These are phyloP conservation scores for Callithrix jacchus DNA, from an alignment of 2,113 vertebrate genomes.

Conservation along the genomic window DNA sequence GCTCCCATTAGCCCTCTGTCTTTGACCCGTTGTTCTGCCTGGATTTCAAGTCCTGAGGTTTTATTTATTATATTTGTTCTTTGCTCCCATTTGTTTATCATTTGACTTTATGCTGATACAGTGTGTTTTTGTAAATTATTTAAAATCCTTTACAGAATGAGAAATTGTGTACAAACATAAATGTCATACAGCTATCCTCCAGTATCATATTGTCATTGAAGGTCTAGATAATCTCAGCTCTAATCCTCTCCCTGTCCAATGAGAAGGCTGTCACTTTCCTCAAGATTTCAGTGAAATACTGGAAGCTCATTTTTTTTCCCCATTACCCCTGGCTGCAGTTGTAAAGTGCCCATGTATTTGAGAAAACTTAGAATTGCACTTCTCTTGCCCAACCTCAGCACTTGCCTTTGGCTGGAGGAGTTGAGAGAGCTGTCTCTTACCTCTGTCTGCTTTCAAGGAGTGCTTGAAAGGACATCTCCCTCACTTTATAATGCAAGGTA, in stretches of 20 bases:
- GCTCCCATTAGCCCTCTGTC: not conserved
- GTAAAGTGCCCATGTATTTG: not conserved
- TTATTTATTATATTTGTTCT: not conserved
- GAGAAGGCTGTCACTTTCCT: not conserved
- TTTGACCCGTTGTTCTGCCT: not conserved
- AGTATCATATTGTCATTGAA: too few relatives aligned
- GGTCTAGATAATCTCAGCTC: not conserved
- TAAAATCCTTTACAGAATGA: not conserved
- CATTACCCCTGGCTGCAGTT: not conserved
- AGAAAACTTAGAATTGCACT: not conserved
- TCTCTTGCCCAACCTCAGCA: not conserved
- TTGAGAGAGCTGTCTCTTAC: not conserved
- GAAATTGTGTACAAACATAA: not conserved
- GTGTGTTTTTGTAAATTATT: not conserved
- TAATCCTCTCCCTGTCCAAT: accelerated
- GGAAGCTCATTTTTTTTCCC: not conserved
- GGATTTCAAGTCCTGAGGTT: not conserved
- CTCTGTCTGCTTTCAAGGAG: not conserved
- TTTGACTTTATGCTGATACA: not conserved
- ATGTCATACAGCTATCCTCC: not conserved
- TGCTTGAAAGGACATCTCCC: not conserved
- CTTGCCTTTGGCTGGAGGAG: not conserved
- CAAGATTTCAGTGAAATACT: not conserved
- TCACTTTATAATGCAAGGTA: accelerated
- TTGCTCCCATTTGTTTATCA: not conserved